These are phyloP conservation scores for Lutraria lutraria DNA, from an alignment of 2,888 invertebrate genomes.

Conservation along the genomic window DNA sequence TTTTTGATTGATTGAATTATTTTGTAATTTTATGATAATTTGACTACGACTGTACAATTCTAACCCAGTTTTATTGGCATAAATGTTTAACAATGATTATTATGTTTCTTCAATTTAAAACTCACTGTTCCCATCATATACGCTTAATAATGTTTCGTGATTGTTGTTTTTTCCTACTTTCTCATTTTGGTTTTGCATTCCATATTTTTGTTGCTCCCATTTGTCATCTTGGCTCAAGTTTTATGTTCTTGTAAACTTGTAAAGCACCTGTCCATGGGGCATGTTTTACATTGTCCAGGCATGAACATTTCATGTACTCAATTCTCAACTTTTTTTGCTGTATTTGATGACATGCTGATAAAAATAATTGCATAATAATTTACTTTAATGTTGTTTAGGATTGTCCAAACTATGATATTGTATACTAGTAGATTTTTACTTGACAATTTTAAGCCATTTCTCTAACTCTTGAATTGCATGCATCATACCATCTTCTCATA, in stretches of 20 bases:
- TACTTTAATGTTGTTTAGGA: slow-evolving; percentile 5
- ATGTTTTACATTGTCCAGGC: slow-evolving; percentile 16
- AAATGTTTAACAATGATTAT: slow-evolving; percentile 39
- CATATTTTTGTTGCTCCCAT: slow-evolving; percentile 40
- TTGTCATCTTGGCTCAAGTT: slow-evolving; percentile 32
- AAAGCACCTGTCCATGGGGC: slow-evolving; percentile 29
- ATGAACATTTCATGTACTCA: slow-evolving; percentile 17
- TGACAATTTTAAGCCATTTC: not conserved
- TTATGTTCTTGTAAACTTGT: slow-evolving; percentile 22
- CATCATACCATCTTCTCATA: not conserved
- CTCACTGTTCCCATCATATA: slow-evolving; percentile 35
- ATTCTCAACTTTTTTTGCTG: not conserved
- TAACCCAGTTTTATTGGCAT: slow-evolving; percentile 42
- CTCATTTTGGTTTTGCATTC: slow-evolving; percentile 38
- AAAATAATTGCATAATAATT: slow-evolving; percentile 1
- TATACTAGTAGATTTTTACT: slow-evolving; percentile 12
- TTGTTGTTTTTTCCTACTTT: slow-evolving; percentile 25
- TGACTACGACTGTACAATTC: slow-evolving; percentile 27
- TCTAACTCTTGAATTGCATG: slow-evolving; percentile 21
- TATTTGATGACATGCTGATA: not conserved
- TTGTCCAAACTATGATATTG: not conserved
- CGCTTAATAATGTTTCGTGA: slow-evolving; percentile 32
- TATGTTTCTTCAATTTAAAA: slow-evolving; percentile 32
- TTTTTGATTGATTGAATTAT: slow-evolving; percentile 18
- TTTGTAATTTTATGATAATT: slow-evolving; percentile 30